Percentiles rank a stretch among this genome's conserved stretches.
Evolutionary conservation across 2,797 vertebrate genomes (phyloP).

Genomic region (Hybognathus amarus): DNA sequence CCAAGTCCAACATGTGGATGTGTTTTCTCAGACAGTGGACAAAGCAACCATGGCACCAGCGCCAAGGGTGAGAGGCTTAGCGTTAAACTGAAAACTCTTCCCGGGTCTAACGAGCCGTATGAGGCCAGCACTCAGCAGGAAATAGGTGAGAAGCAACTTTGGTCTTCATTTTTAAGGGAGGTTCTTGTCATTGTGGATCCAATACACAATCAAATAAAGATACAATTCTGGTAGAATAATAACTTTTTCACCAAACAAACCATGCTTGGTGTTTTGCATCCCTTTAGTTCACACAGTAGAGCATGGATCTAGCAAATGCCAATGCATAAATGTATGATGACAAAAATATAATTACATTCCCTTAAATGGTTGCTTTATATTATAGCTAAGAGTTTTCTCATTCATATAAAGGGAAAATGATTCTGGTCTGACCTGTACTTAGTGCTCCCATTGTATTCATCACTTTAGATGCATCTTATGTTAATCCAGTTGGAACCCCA

Average conservation of each 20-base stretch:
- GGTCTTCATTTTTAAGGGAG: not conserved
- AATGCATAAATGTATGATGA: not conserved
- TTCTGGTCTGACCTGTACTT: not conserved
- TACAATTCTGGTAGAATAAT: not conserved
- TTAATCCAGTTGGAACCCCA: constrained; percentile 94
- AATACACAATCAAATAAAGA: not conserved
- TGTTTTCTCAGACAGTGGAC: constrained; percentile 81
- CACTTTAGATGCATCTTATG: constrained; percentile 87
- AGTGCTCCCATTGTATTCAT: not conserved
- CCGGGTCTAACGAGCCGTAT: constrained; percentile 87
- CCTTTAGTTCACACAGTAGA: not conserved
- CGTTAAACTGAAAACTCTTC: constrained; percentile 85
- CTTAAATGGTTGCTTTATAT: not conserved
- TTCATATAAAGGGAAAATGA: not conserved
- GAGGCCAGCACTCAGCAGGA: constrained; percentile 87
- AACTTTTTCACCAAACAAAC: not conserved
- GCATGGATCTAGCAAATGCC: too few relatives aligned
- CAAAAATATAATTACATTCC: not conserved
- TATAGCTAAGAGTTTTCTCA: not conserved
- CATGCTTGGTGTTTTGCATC: not conserved
- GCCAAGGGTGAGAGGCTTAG: constrained; percentile 87
- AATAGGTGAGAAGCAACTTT: constrained; percentile 80
- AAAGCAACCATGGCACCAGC: constrained; percentile 77
- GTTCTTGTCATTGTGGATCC: not conserved
- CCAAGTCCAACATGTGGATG: constrained; percentile 2